Conservation (phyloP, 2,888 invertebrate species). For the Caenorhabditis zanzibari region DNA sequence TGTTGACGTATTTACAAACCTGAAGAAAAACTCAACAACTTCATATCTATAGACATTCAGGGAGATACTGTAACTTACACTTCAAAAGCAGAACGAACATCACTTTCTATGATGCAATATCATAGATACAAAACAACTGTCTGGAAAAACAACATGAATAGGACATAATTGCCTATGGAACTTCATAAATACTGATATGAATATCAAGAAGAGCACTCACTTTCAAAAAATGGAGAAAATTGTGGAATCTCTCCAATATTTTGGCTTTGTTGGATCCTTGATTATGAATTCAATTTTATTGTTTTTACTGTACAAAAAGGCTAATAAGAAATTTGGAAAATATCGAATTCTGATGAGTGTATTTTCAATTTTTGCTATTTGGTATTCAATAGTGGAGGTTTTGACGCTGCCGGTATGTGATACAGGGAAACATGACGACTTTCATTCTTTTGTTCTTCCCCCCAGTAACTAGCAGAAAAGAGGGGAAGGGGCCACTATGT, state of each 20-base stretch:
- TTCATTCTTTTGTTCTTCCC: neutral
- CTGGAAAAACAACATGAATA: constrained; percentile 31
- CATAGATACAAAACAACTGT: neutral
- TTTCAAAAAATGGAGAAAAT: constrained; percentile 15
- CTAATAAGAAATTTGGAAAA: constrained; percentile 27
- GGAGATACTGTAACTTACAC: neutral
- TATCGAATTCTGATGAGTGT: constrained; percentile 43
- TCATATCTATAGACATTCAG: too few species aligned
- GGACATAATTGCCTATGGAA: neutral
- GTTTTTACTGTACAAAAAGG: constrained; percentile 10
- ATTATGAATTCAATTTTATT: constrained; percentile 28
- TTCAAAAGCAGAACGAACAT: neutral
- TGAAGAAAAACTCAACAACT: too few species aligned
- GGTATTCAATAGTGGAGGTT: constrained; percentile 40
- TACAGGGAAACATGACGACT: too few species aligned
- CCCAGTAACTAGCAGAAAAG: neutral
- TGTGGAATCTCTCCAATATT: constrained; percentile 31
- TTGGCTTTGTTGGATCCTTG: constrained; percentile 39
- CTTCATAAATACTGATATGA: neutral
- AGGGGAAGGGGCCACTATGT: neutral
- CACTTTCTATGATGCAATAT: neutral
- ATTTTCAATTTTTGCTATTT: constrained; percentile 26
- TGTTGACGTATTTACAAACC: too few species aligned
- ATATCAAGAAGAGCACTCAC: neutral
- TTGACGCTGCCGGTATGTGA: constrained; percentile 34